These are phyloP conservation scores for Actinemys pallida DNA, from an alignment of 2,113 vertebrate genomes.

Conservation along the genomic window DNA sequence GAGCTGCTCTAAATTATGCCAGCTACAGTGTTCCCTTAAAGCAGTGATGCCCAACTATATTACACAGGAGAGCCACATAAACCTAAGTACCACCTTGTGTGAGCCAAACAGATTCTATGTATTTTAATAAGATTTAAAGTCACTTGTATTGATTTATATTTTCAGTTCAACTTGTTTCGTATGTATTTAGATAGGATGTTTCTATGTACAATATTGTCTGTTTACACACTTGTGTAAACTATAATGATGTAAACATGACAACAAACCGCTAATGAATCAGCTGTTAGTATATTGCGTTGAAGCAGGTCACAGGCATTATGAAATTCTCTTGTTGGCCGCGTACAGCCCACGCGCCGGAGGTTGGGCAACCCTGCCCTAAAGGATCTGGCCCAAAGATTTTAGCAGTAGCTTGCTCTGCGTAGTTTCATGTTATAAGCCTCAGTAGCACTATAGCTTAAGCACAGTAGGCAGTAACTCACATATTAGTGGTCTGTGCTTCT, in stretches of 20 bases:
- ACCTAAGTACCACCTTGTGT: background rate
- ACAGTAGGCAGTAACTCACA: background rate
- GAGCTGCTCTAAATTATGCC: too few species aligned
- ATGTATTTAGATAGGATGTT: background rate
- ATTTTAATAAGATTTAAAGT: background rate
- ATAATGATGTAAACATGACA: background rate
- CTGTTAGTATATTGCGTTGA: background rate
- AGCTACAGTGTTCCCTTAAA: too few species aligned
- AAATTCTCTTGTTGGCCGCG: background rate
- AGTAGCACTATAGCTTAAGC: background rate
- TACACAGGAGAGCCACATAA: background rate
- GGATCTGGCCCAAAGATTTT: background rate
- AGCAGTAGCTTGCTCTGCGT: rapidly evolving
- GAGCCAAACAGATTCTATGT: background rate
- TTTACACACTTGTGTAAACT: background rate
- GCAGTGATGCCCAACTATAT: background rate
- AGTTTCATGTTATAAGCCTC: background rate
- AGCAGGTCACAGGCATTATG: background rate
- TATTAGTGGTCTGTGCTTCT: background rate
- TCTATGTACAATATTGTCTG: background rate
- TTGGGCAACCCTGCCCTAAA: background rate
- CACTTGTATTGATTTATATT: background rate
- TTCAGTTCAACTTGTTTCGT: background rate
- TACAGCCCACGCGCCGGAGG: background rate
- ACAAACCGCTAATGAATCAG: background rate